Percentiles rank a stretch among this genome's conserved stretches.
Conservation (phyloP, 1,140 invertebrate genomes). For the Pseudomyrmex gracilis region DNA sequence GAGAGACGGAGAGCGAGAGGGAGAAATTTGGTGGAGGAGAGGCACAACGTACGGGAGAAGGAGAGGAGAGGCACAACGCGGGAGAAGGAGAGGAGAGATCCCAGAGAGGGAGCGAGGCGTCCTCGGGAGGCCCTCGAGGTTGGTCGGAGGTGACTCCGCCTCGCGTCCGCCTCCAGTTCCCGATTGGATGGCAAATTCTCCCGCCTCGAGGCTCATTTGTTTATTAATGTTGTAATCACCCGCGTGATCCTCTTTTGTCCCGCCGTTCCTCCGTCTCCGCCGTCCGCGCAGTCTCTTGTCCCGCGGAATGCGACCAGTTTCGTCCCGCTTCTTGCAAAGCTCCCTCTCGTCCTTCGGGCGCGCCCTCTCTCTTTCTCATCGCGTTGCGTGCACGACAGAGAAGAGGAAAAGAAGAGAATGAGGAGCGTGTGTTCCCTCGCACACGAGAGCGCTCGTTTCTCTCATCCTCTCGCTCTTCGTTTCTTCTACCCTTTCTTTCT, state of each 20-base stretch:
- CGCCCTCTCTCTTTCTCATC: constrained; percentile 47
- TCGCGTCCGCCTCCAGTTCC: constrained; percentile 78
- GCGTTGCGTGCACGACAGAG: neutral
- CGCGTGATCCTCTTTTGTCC: constrained; percentile 84
- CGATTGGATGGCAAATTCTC: constrained; percentile 81
- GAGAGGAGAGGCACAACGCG: neutral
- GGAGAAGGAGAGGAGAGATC: constrained; percentile 60
- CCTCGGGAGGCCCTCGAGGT: constrained; percentile 75
- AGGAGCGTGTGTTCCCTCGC: constrained; percentile 20
- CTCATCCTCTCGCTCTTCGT: constrained; percentile 53
- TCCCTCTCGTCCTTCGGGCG: constrained; percentile 68
- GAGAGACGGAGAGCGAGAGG: constrained; percentile 46
- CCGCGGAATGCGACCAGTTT: constrained; percentile 83
- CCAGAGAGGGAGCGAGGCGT: constrained; percentile 69
- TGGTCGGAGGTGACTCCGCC: constrained; percentile 81
- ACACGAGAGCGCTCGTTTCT: constrained; percentile 46
- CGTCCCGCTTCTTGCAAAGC: constrained; percentile 75
- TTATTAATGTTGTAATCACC: constrained; percentile 86
- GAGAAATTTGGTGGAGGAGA: constrained; percentile 53
- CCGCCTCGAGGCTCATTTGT: constrained; percentile 85
- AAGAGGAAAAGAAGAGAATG: neutral
- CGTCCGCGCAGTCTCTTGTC: constrained; percentile 67
- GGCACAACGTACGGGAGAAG: neutral
- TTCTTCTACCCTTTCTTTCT: constrained; percentile 39
- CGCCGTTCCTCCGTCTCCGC: constrained; percentile 75